phyloP scores from a whole-genome alignment of 2,113 vertebrate genomes.

The Aldabrachelys gigantea region DNA sequence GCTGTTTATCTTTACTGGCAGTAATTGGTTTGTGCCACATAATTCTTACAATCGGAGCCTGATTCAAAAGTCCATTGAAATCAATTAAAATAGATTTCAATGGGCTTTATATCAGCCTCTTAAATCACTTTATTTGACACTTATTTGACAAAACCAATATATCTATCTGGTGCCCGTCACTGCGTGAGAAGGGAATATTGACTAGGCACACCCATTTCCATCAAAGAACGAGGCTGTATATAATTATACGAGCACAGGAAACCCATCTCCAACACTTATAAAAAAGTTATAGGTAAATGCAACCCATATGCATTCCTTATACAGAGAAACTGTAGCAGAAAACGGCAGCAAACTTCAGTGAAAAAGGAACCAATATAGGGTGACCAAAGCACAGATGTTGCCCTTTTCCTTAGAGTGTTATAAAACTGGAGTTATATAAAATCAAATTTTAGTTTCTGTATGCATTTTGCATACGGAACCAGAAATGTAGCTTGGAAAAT shows the following conservation, averaged over 20 bases:
- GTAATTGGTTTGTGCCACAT: background rate
- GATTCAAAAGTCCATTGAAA: background rate
- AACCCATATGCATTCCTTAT: slow-evolving; percentile 31
- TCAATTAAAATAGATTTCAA: slow-evolving; percentile 16
- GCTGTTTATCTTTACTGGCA: background rate
- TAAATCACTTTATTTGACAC: slow-evolving; percentile 57
- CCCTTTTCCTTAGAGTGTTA: background rate
- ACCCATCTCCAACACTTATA: slow-evolving; percentile 16
- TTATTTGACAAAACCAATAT: slow-evolving; percentile 47
- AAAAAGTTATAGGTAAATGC: background rate
- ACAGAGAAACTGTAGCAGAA: background rate
- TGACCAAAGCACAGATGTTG: background rate
- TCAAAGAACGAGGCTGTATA: slow-evolving; percentile 24
- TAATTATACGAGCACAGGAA: slow-evolving; percentile 55
- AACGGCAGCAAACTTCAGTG: background rate
- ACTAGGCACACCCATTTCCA: slow-evolving; percentile 47
- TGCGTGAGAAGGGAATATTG: slow-evolving; percentile 63
- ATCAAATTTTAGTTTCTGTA: background rate
- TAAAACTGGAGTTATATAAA: background rate
- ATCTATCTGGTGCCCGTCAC: slow-evolving; percentile 42
- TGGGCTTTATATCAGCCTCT: background rate
- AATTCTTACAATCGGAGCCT: background rate
- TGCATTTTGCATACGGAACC: background rate
- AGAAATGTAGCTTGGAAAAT: background rate
- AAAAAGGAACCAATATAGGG: accelerated